phyloP scores from a whole-genome alignment of 2,888 invertebrate genomes.

The Phaedon cochleariae region DNA sequence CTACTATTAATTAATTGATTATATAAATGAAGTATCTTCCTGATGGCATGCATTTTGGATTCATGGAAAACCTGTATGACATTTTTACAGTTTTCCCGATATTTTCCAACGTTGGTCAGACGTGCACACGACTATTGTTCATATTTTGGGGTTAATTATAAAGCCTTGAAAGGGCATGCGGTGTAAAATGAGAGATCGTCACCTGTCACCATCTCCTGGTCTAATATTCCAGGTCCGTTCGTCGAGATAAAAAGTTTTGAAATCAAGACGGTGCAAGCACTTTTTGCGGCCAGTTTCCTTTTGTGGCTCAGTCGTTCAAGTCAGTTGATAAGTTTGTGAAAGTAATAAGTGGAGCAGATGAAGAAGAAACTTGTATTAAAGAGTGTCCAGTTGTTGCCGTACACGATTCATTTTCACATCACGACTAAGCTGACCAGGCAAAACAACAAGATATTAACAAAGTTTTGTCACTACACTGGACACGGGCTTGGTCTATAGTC shows the following conservation, averaged over 20 bases:
- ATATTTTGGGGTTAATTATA: no score
- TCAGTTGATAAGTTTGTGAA: slow-evolving; percentile 32
- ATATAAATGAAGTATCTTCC: no score
- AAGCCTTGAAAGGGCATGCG: no score
- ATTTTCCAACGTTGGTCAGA: no score
- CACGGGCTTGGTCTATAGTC: slow-evolving; percentile 43
- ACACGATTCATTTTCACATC: slow-evolving; percentile 51
- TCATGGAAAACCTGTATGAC: no score
- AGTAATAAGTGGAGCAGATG: slow-evolving; percentile 36
- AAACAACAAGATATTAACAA: slow-evolving; percentile 56
- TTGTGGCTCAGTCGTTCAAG: slow-evolving; percentile 23
- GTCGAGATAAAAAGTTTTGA: neutral
- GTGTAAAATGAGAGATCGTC: no score
- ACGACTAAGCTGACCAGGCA: slow-evolving; percentile 48
- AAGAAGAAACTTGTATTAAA: slow-evolving; percentile 38
- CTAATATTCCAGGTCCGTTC: neutral
- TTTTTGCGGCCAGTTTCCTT: neutral
- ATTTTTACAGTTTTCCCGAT: no score
- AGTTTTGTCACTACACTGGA: slow-evolving; percentile 46
- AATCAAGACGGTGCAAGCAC: neutral
- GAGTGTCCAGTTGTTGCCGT: slow-evolving; percentile 35
- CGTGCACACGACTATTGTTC: no score
- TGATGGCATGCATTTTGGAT: no score
- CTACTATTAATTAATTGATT: no score
- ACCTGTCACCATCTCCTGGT: no score